Conservation (phyloP, 2,888 invertebrate genomes). For the Drosophila nr. perissopoda region DNA sequence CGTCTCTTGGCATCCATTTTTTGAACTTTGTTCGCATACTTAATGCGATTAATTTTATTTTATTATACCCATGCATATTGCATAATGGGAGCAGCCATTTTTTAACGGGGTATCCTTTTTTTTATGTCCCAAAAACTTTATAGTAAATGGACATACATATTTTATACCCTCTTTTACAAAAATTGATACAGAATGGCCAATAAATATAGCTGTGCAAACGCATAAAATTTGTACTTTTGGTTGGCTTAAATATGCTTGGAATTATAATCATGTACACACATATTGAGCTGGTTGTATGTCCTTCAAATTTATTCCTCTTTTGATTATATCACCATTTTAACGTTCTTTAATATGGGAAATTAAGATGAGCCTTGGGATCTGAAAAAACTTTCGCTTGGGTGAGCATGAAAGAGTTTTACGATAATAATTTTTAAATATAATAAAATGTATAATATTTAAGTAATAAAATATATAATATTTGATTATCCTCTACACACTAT, state of each 20-base stretch:
- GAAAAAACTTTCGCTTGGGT: not conserved
- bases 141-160: not conserved
- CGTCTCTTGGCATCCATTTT: slow-evolving; percentile 24
- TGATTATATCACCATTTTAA: not conserved
- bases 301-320: not conserved
- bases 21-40: slow-evolving; percentile 8
- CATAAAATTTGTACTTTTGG: not conserved
- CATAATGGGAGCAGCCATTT: slow-evolving; percentile 4
- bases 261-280: not conserved
- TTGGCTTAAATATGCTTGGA: not conserved
- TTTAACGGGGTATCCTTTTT: slow-evolving; percentile 17
- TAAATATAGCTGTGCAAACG: too few species aligned
- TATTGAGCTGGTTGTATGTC: not conserved
- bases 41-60: slow-evolving; percentile 35
- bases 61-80: slow-evolving; percentile 24
- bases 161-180: not conserved
- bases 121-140: slow-evolving; percentile 1
- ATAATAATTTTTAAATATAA: too few species aligned
- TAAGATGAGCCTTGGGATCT: not conserved
- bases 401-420: not conserved
- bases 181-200: not conserved
- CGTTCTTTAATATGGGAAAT: not conserved
- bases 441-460: too few species aligned
- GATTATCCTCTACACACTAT: not conserved
- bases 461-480: not conserved